Evolutionary conservation across 1,140 invertebrate species (phyloP).

Genomic region (Caenorhabditis brenneri): DNA sequence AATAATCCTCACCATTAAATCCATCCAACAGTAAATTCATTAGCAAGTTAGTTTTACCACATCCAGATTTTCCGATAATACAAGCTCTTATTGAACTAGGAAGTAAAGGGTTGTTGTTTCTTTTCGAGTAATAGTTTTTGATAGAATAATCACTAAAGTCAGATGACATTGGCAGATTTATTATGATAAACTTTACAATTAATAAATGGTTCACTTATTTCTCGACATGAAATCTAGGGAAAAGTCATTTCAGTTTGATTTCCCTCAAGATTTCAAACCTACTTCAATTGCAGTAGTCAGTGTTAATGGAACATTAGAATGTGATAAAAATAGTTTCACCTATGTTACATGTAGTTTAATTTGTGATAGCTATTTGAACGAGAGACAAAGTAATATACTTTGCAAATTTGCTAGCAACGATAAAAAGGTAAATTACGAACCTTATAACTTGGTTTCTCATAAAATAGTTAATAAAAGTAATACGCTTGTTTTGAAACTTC

Average conservation of each 20-base stretch:
- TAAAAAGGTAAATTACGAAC: constrained; percentile 47
- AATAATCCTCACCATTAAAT: constrained; percentile 50
- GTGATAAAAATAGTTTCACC: constrained; percentile 29
- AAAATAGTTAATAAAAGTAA: constrained; percentile 50
- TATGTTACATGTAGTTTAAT: constrained; percentile 54
- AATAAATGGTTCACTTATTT: constrained; percentile 35
- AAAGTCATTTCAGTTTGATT: constrained; percentile 43
- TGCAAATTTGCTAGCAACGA: constrained; percentile 28
- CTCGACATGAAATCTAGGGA: constrained; percentile 44
- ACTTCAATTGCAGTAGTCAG: constrained; percentile 50
- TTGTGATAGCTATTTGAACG: constrained; percentile 44
- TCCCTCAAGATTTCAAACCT: neutral
- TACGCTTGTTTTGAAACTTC: constrained; percentile 52
- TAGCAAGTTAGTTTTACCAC: constrained; percentile 48
- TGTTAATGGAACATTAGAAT: constrained; percentile 51
- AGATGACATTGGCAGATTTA: no score
- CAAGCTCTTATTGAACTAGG: constrained; percentile 46
- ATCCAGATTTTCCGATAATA: constrained; percentile 51
- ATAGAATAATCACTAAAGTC: constrained; percentile 44
- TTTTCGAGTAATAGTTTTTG: constrained; percentile 44
- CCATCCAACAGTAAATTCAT: constrained; percentile 57
- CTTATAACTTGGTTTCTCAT: constrained; percentile 54
- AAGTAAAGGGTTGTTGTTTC: constrained; percentile 50
- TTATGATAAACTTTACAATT: constrained; percentile 48
- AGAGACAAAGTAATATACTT: constrained; percentile 43